Evolutionary conservation across 1,140 invertebrate species (phyloP), one percentile per base, ranked within the genome.

Genomic region (Bombus breviceps): DNA sequence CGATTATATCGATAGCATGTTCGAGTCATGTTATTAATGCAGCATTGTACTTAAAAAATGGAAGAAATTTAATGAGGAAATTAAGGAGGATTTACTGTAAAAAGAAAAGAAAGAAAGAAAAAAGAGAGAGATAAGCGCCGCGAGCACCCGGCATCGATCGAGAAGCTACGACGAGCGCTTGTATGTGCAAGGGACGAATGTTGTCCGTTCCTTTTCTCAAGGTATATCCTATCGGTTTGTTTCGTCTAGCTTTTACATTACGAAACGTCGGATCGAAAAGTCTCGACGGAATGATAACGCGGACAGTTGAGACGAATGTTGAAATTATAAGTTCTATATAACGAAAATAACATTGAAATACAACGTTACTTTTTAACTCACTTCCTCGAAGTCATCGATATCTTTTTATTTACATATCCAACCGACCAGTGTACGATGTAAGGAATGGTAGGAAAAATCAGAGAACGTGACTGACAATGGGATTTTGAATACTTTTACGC

Each of bases 41-140:
- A 92, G 91, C 87, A 89, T 90, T 90, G 90, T 93, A 93, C 88
- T 93, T 93, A 89, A 91, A 83, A 64, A 13, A 73, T 22, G 88
- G 90, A 82, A 8, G 18, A 76, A 62, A 28, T 81, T 78, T 71
- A 83, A 75, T 10, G 76, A 77, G 69, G 74, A 75, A 37, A 90
- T 85, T 81, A 69, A 62, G 75, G 75, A n/a, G 73, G 75, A 68
- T 82, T 71, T 75, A 86, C 41, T 90, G 18, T 53, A 53, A 22
- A 53, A 89, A 91, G 18, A 78, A 53, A n/a, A n/a, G 28, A 91
- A 83, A 64, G 5, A 73, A 32, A 89, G 91, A 82, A 53, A 53
- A 75, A 57, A 53, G 5, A 43, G 39, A 84, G 39, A 25, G 8
- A 39, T 68, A 83, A 47, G 78, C 79, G 32, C 59, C 84, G 62